These are phyloP conservation scores for Gymnoscopelus braueri DNA, from an alignment of 2,797 vertebrate species.

Conservation along the genomic window DNA sequence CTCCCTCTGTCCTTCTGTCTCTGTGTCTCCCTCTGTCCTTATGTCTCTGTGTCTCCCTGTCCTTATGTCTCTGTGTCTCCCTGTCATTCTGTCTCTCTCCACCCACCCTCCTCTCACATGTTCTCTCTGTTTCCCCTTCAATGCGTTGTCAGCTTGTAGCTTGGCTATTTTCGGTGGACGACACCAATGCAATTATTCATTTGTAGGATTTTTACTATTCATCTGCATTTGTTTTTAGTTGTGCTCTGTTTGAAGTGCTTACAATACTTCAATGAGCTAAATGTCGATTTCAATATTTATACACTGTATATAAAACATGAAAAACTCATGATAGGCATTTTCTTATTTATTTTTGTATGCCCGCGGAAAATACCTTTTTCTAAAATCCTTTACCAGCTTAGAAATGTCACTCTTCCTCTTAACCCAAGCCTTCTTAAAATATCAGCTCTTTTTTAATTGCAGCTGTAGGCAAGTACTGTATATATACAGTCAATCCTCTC, in stretches of 20 bases:
- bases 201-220: too few relatives aligned
- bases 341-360: background rate
- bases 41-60: background rate
- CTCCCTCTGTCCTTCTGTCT: too few relatives aligned
- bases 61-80: background rate
- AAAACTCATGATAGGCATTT: background rate
- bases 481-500: slow-evolving; percentile 63
- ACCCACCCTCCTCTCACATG: slow-evolving; percentile 29
- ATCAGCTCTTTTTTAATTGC: slow-evolving; percentile 70
- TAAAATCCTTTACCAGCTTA: slow-evolving; percentile 45
- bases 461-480: slow-evolving; percentile 59
- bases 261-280: too few relatives aligned
- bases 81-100: background rate
- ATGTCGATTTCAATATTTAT: too few relatives aligned
- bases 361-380: slow-evolving; percentile 10
- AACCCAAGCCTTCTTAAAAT: slow-evolving; percentile 65
- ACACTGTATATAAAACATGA: too few relatives aligned
- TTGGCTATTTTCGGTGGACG: too few relatives aligned
- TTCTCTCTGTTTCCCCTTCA: background rate
- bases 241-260: too few relatives aligned
- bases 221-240: too few relatives aligned
- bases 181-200: too few relatives aligned
- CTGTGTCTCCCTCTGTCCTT: too few relatives aligned
- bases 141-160: too few relatives aligned
- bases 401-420: slow-evolving; percentile 57